Base-by-base conservation (phyloP, 2,797 vertebrate species). In the Ctenopoma multispine region DNA sequence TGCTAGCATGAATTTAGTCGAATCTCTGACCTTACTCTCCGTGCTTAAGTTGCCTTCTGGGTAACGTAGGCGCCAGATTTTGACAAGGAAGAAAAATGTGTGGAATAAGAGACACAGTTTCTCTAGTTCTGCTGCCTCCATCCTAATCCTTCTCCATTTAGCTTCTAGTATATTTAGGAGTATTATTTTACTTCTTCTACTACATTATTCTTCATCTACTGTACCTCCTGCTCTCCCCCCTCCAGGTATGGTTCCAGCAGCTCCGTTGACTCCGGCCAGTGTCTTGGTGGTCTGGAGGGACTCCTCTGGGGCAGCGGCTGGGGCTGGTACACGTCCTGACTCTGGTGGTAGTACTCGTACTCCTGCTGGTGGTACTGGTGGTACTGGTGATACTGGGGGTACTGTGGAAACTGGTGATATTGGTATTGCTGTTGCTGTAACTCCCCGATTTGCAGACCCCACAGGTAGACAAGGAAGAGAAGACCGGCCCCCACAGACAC, bases 401-500 rank as follows among this genome's bases (percentile, higher is more conserved):
- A 82, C 81, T 90, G 89, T 68, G 90, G 86, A 59, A 77, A 77
- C 63, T 89, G 90, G 36, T 80, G 83, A 27, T 89, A 79, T 17
- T 89, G 88, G 62, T 79, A 83, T 17, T 72, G 71, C 76, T 89
- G 92, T 76, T 90, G 91, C 73, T 93, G 92, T 75, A 94, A 93
- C 55, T 95, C 93, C 62, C 89, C 90, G 5, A 95, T 91, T 82
- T 94, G 94, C 85, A 95, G 90, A 87, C 88, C 93, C 93, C 94
- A 94, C 86, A 94, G 87, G 86, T 95, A 95, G 86, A 93, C 75
- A 77, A 95, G 93, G 89, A 95, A 94, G 80, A 95, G 88, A 90
- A 94, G 92, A 92, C 93, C 94, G 88, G 91, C 95, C 90, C 93
- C 94, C 85, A 94, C 92, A 92, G 94, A 95, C 91, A 94, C 94